phyloP scores from a whole-genome alignment of 53 echinoderm and acorn worm species.

The Astropecten irregularis region DNA sequence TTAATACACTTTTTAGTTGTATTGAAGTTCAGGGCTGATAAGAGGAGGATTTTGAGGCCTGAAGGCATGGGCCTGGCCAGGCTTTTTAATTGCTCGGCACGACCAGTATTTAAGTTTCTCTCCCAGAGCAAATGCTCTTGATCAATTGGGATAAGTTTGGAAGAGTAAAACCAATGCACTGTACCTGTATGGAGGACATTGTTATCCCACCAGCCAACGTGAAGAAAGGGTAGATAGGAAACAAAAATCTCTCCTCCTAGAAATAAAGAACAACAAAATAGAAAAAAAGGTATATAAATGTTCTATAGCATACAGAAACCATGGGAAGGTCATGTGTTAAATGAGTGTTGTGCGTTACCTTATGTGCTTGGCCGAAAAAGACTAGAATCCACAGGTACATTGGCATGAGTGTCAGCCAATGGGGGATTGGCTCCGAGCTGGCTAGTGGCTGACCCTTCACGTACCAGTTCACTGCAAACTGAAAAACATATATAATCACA shows the following conservation, averaged over 20 bases:
- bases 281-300: not conserved
- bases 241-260: slow-evolving; percentile 98
- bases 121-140: too few species aligned
- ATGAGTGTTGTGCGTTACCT: slow-evolving; percentile 74
- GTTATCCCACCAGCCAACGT: slow-evolving; percentile 79
- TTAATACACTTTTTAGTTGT: too few species aligned
- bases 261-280: slow-evolving; percentile 1
- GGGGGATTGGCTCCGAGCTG: slow-evolving; percentile 56
- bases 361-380: slow-evolving; percentile 93
- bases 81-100: too few species aligned
- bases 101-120: too few species aligned
- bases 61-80: too few species aligned
- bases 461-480: slow-evolving; percentile 64
- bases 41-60: too few species aligned
- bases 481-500: not conserved
- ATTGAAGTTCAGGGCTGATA: too few species aligned
- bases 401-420: slow-evolving; percentile 78
- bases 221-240: slow-evolving; percentile 92
- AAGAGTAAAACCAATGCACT: too few species aligned
- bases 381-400: slow-evolving; percentile 94
- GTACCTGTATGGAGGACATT: slow-evolving; percentile 84
- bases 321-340: too few species aligned
- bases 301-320: too few species aligned
- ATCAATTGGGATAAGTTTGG: too few species aligned
- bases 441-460: slow-evolving; percentile 47